phyloP scores from a whole-genome alignment of 2,113 vertebrate genomes.

The Daboia siamensis region DNA sequence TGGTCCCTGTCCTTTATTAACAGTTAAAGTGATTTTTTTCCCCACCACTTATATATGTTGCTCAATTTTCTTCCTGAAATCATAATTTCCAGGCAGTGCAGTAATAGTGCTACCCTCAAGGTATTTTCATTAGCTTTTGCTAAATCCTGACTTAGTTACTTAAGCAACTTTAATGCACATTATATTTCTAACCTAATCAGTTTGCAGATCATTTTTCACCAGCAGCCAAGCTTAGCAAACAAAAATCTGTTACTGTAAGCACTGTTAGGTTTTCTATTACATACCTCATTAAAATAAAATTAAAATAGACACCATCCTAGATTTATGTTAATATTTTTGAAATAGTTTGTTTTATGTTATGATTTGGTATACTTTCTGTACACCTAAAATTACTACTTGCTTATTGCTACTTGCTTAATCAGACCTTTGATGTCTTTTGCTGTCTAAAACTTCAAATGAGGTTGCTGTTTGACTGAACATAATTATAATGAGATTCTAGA shows the following conservation, averaged over 20 bases:
- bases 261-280: conserved; percentile 33
- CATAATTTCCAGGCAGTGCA: not conserved
- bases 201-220: conserved; percentile 23
- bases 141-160: conserved; percentile 14
- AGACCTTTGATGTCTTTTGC: not conserved
- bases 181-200: conserved; percentile 32
- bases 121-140: conserved; percentile 1
- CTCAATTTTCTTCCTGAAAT: not conserved
- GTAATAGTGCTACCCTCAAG: conserved; percentile 17
- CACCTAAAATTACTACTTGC: conserved; percentile 1
- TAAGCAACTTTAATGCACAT: conserved; percentile 18
- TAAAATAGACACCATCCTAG: conserved; percentile 18
- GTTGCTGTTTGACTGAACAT: not conserved
- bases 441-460: not conserved
- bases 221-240: conserved; percentile 25
- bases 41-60: not conserved
- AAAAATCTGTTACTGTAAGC: conserved; percentile 34
- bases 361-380: not conserved
- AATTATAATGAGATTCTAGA: conserved; percentile 15
- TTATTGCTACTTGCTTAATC: conserved; percentile 5
- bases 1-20: conserved; percentile 2
- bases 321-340: conserved; percentile 25
- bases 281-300: conserved; percentile 39
- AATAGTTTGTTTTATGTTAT: conserved; percentile 13
- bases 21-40: not conserved